Evolutionary conservation across 1,140 invertebrate species (phyloP), one percentile per base, ranked within the genome.

Genomic region (Chlorops oryzae): DNA sequence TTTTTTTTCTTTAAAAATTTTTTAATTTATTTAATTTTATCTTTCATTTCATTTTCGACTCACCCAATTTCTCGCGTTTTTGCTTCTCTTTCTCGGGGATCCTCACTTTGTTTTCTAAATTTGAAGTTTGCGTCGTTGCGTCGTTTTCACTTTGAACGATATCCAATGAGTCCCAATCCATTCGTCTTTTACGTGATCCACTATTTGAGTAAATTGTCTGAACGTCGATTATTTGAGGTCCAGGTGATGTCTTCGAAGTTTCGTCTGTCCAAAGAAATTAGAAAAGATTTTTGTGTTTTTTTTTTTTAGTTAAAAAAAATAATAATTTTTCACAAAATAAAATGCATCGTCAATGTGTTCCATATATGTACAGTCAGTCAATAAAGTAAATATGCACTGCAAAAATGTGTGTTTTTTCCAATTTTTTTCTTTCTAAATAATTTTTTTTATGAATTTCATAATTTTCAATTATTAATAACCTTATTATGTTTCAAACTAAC

Each of bases 101-200:
- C 27, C 58, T 37, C 50, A 63, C 52, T 42, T 67, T 67, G 43
- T 52, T 58, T 55, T 62, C 49, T 54, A 66, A 44, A 39, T 70
- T 62, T 42, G 54, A 59, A 28, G 59, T 56, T 42, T 59, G 63
- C 50, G 56, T 50, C 60, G 65, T 61, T 53, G 66, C 57, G 53
- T 58, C 44, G 49, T 35, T 67, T 59, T 62, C 68, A 65, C 57
- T 68, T 63, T 68, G 63, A 58, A 57, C 65, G 35, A 71, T 67
- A 54, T 70, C 68, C 54, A 71, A 60, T 47, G 68, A 63, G 53
- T 71, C 65, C 68, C 68, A 71, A 71, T 71, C 68, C 68, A 71
- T 71, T 69, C 68, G 68, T 66, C 68, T 70, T 62, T 71, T 71
- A 58, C 68, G 67, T 49, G 68, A 62, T 37, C 62, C 63, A 55